phyloP scores from a whole-genome alignment of 2,888 invertebrate genomes.

The Cotesia congregata region DNA sequence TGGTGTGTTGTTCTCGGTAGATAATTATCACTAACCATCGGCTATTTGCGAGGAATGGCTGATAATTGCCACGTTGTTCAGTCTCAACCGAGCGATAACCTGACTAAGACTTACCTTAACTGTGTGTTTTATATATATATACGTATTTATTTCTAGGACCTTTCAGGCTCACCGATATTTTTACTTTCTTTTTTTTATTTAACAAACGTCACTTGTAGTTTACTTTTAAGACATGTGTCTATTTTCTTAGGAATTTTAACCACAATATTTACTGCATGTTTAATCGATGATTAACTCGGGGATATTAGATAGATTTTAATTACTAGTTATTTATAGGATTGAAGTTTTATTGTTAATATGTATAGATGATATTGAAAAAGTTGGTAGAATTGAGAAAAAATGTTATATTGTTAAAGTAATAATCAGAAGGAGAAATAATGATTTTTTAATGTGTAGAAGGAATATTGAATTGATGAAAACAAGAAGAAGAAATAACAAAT shows the following conservation, averaged over 20 bases:
- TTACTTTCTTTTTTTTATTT: slow-evolving; percentile 15
- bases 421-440: too few species aligned
- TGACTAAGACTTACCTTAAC: slow-evolving; percentile 63
- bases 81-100: slow-evolving; percentile 67
- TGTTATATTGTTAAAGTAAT: too few species aligned
- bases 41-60: slow-evolving; percentile 71
- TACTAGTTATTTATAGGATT: too few species aligned
- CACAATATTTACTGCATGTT: too few species aligned
- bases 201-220: slow-evolving; percentile 19
- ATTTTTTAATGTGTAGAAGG: too few species aligned
- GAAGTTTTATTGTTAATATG: too few species aligned
- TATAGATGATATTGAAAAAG: too few species aligned
- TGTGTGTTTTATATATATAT: slow-evolving; percentile 41
- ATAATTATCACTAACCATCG: slow-evolving; percentile 71
- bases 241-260: slow-evolving; percentile 26
- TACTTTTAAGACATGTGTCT: slow-evolving; percentile 18
- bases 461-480: too few species aligned
- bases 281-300: too few species aligned
- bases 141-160: slow-evolving; percentile 7
- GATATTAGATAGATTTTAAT: too few species aligned
- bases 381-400: too few species aligned
- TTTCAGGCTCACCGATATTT: slow-evolving; percentile 20
- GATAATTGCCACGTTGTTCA: slow-evolving; percentile 70
- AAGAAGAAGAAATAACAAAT: too few species aligned
- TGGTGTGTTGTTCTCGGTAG: slow-evolving; percentile 67